Base-by-base conservation (phyloP, 2,113 vertebrate species). In the Delphinapterus leucas region DNA sequence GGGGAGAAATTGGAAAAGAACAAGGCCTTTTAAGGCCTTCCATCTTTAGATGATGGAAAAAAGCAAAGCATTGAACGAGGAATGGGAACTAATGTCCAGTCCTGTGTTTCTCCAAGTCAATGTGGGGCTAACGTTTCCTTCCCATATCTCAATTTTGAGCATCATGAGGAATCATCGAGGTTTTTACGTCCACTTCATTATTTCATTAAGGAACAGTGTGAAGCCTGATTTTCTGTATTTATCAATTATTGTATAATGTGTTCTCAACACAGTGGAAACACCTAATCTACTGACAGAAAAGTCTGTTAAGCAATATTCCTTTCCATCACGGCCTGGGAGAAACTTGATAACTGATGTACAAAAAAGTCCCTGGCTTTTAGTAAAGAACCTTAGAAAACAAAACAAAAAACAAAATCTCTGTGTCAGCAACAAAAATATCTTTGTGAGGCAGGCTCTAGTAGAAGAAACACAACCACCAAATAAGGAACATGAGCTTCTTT, bases 341-440 rank as follows among this genome's bases (percentile, higher is more conserved):
- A 93, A 88, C n/a, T 55, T 88, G 60, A 38, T 38, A 95, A 60
- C 26, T 58, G 53, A 38, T 25, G 79, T 20, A 6, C n/a, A 70
- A 82, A 58, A 21, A 88, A 68, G 58, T 58, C 60, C 11, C 41
- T 38, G 41, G 58, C 63, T 90, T 96, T 96, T 63, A 88, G 18
- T n/a, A 88, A 88, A 94, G 23, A 71, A 15, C 3, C 26, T 82
- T 38, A 41, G 76, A 53, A 49, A 60, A 68, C 18, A 14, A 38
- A 41, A 6, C 38, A 36, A 53, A 31, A 53, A 26, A 25, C 63
- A 63, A 23, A n/a, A 49, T 14, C 67, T 81, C 53, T 60, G 4
- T 47, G 41, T 84, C 83, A 92, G 49, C 33, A 92, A 81, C 28
- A 89, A 92, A 94, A 96, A 94, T 88, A 84, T 92, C 70, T 87